phyloP scores from a whole-genome alignment of 2,888 invertebrate genomes.

The Polymixis flavicincta region DNA sequence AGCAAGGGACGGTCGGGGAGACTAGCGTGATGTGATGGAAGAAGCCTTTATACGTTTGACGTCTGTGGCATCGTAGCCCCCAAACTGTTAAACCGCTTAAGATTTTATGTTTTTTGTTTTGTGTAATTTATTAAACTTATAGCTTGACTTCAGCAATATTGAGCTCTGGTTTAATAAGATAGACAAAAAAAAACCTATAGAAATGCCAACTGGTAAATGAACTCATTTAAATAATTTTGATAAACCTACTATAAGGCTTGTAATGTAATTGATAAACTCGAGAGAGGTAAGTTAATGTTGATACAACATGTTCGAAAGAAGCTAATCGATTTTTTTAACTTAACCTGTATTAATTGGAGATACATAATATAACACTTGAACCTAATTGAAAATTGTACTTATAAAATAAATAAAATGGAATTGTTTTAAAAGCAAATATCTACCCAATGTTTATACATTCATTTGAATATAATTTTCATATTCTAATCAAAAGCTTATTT shows the following conservation, averaged over 20 bases:
- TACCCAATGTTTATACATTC: constrained; percentile 10
- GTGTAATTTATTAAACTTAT: too few relatives aligned
- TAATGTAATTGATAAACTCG: too few relatives aligned
- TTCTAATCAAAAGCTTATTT: neutral
- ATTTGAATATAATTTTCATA: neutral
- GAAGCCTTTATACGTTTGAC: too few relatives aligned
- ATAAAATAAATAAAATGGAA: neutral
- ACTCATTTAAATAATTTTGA: neutral
- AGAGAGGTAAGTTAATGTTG: too few relatives aligned
- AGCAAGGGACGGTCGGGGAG: too few relatives aligned
- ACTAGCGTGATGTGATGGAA: too few relatives aligned
- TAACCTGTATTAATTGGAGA: neutral
- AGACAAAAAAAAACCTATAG: neutral
- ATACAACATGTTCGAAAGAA: neutral
- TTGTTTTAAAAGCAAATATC: neutral
- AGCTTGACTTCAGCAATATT: too few relatives aligned
- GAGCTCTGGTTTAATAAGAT: too few relatives aligned
- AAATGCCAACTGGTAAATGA: neutral
- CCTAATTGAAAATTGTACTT: neutral
- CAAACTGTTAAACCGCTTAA: too few relatives aligned
- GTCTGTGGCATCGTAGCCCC: too few relatives aligned
- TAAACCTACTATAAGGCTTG: too few relatives aligned
- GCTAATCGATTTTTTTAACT: neutral
- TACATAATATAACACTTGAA: neutral
- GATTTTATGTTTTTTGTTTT: too few relatives aligned